A percentile compares a stretch with the other conserved stretches of the same genome.
Conservation (phyloP, 1,140 invertebrate species). For the Thrips palmi region DNA sequence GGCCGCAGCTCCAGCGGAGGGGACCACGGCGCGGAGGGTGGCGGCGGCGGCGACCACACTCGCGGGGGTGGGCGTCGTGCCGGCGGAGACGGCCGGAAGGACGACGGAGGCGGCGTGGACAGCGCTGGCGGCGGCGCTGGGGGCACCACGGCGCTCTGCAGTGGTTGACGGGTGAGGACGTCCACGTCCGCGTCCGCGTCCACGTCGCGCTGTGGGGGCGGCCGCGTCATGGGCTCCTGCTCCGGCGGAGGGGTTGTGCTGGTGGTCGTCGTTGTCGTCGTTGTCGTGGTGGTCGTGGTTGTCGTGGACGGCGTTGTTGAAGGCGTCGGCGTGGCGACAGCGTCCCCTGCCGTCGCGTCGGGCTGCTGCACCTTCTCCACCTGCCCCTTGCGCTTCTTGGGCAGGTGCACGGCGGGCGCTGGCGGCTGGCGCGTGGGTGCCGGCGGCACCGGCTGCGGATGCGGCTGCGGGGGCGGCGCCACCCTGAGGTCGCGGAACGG, state of each 20-base stretch:
- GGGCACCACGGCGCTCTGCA: constrained; percentile 3
- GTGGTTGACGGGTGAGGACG: constrained; percentile 1
- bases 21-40: not conserved
- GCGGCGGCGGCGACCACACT: constrained; percentile 11
- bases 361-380: constrained; percentile 7
- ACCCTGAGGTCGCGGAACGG: constrained; percentile 1
- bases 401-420: constrained; percentile 3
- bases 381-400: constrained; percentile 4
- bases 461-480: not conserved
- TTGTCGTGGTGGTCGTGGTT: not conserved
- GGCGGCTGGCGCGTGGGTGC: not conserved
- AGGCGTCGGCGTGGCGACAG: constrained; percentile 6
- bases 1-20: constrained; percentile 16
- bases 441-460: not conserved
- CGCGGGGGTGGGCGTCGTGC: constrained; percentile 9
- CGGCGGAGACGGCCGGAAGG: not conserved
- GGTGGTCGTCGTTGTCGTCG: constrained; percentile 1
- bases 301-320: constrained; percentile 5
- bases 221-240: not conserved
- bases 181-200: constrained; percentile 1
- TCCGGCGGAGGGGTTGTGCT: not conserved
- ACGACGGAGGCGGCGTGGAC: not conserved
- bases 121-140: not conserved
- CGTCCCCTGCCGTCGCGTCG: constrained; percentile 9
- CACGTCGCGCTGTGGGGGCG: not conserved